These are phyloP conservation scores for Cathartes aura DNA, from an alignment of 2,113 vertebrate species.

Conservation along the genomic window DNA sequence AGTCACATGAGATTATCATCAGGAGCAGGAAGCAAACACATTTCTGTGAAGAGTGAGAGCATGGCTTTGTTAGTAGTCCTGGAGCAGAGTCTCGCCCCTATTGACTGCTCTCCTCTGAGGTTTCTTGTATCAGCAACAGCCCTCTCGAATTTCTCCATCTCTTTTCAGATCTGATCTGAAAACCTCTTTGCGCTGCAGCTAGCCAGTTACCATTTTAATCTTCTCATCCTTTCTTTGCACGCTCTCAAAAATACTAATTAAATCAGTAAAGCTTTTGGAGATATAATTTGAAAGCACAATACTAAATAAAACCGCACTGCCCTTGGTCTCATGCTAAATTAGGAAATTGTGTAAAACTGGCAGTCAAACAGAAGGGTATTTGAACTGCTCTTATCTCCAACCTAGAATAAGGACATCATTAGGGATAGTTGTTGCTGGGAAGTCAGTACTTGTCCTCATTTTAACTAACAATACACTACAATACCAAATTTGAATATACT, in stretches of 20 bases:
- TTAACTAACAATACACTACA: conserved; percentile 7
- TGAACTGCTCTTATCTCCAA: conserved; percentile 47
- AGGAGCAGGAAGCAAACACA: not conserved
- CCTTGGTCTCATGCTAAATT: not conserved
- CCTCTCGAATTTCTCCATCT: conserved; percentile 18
- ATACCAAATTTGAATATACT: conserved; percentile 40
- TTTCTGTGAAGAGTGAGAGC: conserved; percentile 7
- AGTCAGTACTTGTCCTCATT: conserved; percentile 46
- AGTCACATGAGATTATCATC: conserved; percentile 31
- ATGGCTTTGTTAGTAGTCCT: not conserved
- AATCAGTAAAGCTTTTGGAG: conserved; percentile 21
- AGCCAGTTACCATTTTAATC: not conserved
- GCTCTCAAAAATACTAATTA: conserved; percentile 1
- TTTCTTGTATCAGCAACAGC: conserved; percentile 2
- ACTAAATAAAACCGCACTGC: not conserved
- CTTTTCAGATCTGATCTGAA: conserved; percentile 15
- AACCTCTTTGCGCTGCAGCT: not conserved
- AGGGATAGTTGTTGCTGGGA: not conserved
- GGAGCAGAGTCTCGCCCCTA: not conserved
- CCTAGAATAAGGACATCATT: conserved; percentile 16
- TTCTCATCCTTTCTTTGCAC: not conserved
- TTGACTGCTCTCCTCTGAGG: not conserved
- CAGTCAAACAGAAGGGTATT: conserved; percentile 28
- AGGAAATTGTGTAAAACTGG: conserved; percentile 19
- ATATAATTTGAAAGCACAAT: not conserved